Base-by-base conservation (phyloP, 1,140 invertebrate species). In the Polypedilum vanderplanki region DNA sequence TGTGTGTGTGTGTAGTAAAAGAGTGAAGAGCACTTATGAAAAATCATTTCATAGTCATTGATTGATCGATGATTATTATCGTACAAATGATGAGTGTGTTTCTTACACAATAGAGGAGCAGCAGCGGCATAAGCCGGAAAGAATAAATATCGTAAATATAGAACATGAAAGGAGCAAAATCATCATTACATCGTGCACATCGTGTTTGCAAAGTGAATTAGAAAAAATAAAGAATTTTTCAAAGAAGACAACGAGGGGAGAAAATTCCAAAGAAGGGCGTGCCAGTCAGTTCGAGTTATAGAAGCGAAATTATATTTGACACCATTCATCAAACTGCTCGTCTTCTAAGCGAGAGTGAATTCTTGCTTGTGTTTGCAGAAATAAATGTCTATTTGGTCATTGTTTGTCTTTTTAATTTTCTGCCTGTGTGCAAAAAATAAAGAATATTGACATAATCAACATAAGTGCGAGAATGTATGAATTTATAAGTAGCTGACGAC, bases 181-280 rank as follows among this genome's bases (percentile, higher is more conserved):
- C 46, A 15, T 57, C 12, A 57, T 57, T 15, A 57, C 8, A 15
- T 8, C 46, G 46, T 57, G 46, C 12, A 57, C 46, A 57, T 57
- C 3, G 12, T n/a, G n/a, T 57, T 12, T 57, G 46, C 12, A 57
- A 57, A 46, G 41, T 46, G 41, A 46, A 46, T 46, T 12, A 12
- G 46, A 57, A 57, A 15, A n/a, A 57, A 15, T n/a, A 57, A 57
- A 46, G 41, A 46, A 15, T 46, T 46, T 46, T 46, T 9, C 15
- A 46, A 46, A 1, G 8, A 46, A 15, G n/a, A 57, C 12, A n/a
- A n/a, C n/a, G n/a, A n/a, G 12, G 12, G 46, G 46, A 12, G 46
- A n/a, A 57, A 57, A 57, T 57, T 57, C 46, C 46, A 57, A n/a
- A 57, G n/a, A 57, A 57, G 46, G 46, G 46, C 46, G 46, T 57